Evolutionary conservation across 2,888 invertebrate species (phyloP), one percentile per base, ranked within the genome.

Genomic region (Pyrgus malvae): DNA sequence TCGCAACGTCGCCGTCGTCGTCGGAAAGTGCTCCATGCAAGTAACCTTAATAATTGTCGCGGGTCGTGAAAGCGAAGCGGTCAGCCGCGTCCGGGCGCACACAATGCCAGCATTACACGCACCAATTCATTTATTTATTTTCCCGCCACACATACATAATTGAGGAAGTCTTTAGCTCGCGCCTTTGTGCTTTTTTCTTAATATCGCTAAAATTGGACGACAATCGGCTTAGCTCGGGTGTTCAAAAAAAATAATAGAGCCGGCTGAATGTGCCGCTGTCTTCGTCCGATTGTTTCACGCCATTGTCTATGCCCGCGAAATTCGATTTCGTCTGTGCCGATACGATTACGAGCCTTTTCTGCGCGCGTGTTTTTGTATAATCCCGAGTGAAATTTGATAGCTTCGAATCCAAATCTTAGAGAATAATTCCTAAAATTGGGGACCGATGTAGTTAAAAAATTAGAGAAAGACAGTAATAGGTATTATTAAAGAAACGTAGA

Each of bases 101-200:
- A 56, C 56, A 56, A 61, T 58, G 56, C 35, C 41, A 42, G 41
- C 56, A 58, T 60, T 57, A 50, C 58, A 37, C 48, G 53, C 60
- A 57, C 53, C 54, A 54, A 49, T 56, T 59, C 56, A 56, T 56
- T 59, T 69, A 67, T 74, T 70, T 81, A 74, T 82, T 80, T 83
- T 77, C 72, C 74, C 78, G 74, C 64, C 70, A 40, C 54, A n/a
- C 46, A 33, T 33, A 68, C 66, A 66, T 84, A 84, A 86, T 87
- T 84, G 84, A 83, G 85, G 86, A 87, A 85, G 81, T 78, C 71
- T 81, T 83, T 80, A 78, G 66, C 65, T 66, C 63, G 55, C 62
- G 63, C 59, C 59, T 70, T 73, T 76, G 74, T 76, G 65, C 56
- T 67, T 69, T 69, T 70, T 57, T 63, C 59, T 62, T 58, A 56